Percentiles rank a stretch among this genome's conserved stretches.
Conservation (phyloP, 2,888 invertebrate species). For the Therioaphis trifolii region DNA sequence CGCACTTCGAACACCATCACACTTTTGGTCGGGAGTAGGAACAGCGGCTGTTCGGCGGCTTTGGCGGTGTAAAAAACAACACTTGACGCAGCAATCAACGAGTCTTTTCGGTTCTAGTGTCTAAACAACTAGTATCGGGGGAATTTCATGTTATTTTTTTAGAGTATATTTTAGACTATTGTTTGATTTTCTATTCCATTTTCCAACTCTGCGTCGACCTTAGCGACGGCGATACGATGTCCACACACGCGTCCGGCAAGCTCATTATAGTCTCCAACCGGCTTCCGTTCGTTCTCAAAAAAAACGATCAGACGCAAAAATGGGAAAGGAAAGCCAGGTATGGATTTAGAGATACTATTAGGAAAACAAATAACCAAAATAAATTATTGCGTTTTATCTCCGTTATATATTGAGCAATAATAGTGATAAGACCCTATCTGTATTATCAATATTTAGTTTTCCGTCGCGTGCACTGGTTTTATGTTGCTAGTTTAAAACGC, state of each 20-base stretch:
- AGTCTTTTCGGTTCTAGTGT: neutral
- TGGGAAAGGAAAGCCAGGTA: constrained; percentile 88
- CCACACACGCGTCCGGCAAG: constrained; percentile 71
- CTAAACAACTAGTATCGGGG: neutral
- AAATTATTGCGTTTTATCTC: constrained; percentile 28
- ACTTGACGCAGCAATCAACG: too few species aligned
- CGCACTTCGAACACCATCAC: neutral
- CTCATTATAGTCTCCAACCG: constrained; percentile 93
- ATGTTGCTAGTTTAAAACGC: neutral
- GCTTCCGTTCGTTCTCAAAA: constrained; percentile 85
- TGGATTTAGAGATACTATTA: constrained; percentile 66
- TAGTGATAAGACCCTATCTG: constrained; percentile 40
- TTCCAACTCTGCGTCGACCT: neutral
- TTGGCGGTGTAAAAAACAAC: neutral
- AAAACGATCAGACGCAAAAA: constrained; percentile 78
- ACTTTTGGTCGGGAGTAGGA: neutral
- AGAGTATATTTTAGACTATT: too few species aligned
- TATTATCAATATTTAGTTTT: constrained; percentile 36
- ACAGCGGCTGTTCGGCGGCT: neutral
- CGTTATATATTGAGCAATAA: neutral
- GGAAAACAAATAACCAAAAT: neutral
- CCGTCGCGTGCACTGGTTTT: neutral
- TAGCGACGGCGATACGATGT: neutral
- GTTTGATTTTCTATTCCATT: neutral
- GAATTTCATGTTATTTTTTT: too few species aligned